Percentiles rank a stretch among this genome's conserved stretches.
These are phyloP conservation scores for Euschistus heros DNA, from an alignment of 1,140 invertebrate species.

Conservation along the genomic window DNA sequence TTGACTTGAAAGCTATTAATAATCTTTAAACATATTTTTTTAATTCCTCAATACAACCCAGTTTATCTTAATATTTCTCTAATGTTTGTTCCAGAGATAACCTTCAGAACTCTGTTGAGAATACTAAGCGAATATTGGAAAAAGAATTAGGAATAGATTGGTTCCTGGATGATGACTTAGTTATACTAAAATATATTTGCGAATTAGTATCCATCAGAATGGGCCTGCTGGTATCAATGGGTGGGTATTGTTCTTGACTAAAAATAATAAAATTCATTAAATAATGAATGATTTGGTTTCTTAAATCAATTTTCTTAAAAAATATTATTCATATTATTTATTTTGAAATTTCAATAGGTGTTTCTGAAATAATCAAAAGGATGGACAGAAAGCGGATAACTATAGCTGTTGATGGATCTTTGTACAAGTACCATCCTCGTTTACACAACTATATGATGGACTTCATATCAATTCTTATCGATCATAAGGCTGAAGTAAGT, in stretches of 20 bases:
- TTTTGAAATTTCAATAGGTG: slow-evolving; percentile 41
- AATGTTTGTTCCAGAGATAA: slow-evolving; percentile 1
- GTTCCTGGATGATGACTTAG: background rate
- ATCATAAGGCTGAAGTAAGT: slow-evolving; percentile 45
- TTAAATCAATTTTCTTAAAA: no score
- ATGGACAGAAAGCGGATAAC: slow-evolving; percentile 55
- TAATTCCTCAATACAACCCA: no score
- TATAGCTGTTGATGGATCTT: slow-evolving; percentile 77
- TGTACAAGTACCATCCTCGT: slow-evolving; percentile 76
- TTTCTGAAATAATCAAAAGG: slow-evolving; percentile 56
- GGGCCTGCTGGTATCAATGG: background rate
- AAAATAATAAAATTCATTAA: no score
- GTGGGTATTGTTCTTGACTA: background rate
- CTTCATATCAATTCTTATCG: slow-evolving; percentile 50
- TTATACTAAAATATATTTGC: background rate
- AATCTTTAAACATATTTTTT: no score
- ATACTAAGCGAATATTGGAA: background rate
- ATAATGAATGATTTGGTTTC: no score
- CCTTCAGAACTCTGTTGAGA: background rate
- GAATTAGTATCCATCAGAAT: background rate
- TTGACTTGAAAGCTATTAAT: no score
- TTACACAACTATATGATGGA: slow-evolving; percentile 60
- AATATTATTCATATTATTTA: no score
- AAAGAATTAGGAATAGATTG: background rate
- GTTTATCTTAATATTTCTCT: no score